Percentiles rank a stretch among this genome's conserved stretches.
These are phyloP conservation scores for Arrhopalites spinosus DNA, from an alignment of 2,888 invertebrate species.

Conservation along the genomic window DNA sequence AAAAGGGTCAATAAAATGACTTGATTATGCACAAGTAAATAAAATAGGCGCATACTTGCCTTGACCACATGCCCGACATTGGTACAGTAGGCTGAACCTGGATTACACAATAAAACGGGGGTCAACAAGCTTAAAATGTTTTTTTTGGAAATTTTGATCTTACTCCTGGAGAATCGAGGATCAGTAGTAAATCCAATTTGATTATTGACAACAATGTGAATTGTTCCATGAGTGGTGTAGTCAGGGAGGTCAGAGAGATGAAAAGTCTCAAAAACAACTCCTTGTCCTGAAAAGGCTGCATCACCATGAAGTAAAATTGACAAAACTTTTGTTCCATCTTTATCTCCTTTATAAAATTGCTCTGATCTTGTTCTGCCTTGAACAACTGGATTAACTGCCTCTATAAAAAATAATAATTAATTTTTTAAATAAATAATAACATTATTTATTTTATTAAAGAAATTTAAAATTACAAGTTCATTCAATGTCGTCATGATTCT, in stretches of 20 bases:
- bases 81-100: slow-evolving; percentile 88
- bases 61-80: slow-evolving; percentile 91
- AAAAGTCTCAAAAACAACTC: slow-evolving; percentile 95
- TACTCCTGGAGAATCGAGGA: slow-evolving; percentile 82
- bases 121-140: no score
- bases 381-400: slow-evolving; percentile 92
- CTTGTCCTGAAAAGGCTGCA: slow-evolving; percentile 94
- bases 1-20: no score
- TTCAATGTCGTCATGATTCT: no score
- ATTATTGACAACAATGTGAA: slow-evolving; percentile 93
- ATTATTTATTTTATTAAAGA: no score
- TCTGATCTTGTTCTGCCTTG: slow-evolving; percentile 95
- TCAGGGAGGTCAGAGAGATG: slow-evolving; percentile 91
- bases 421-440: no score
- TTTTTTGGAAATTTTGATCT: no score
- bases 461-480: no score
- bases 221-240: slow-evolving; percentile 92
- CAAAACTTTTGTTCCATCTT: slow-evolving; percentile 91
- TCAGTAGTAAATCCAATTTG: slow-evolving; percentile 97
- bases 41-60: no score
- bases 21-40: no score
- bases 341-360: slow-evolving; percentile 92
- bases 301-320: slow-evolving; percentile 92
- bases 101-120: no score
- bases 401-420: no score